These are phyloP conservation scores for Poeciliopsis retropinna DNA, from an alignment of 2,113 vertebrate genomes.

Conservation along the genomic window DNA sequence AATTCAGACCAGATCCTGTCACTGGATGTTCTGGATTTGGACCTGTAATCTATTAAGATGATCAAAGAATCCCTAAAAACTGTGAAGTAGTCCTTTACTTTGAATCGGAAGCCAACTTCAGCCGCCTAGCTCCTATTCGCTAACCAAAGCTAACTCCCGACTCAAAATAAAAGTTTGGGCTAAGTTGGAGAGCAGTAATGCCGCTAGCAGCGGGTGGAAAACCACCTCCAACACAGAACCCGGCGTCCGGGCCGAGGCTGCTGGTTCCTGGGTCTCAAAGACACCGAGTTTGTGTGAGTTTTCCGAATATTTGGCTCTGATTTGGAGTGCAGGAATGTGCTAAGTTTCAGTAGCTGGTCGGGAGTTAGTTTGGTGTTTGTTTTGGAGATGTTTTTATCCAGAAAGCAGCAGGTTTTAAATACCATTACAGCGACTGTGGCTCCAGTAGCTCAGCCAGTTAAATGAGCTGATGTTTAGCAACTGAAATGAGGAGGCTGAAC, in stretches of 20 bases:
- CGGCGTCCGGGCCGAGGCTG: neutral
- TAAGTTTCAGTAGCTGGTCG: slow-evolving; percentile 16
- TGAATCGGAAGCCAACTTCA: neutral
- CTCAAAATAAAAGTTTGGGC: slow-evolving; percentile 63
- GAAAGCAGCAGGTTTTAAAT: neutral
- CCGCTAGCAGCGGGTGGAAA: neutral
- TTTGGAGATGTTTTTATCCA: neutral
- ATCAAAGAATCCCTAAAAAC: neutral
- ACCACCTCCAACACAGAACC: neutral
- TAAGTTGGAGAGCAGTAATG: slow-evolving; percentile 17
- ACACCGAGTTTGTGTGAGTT: neutral
- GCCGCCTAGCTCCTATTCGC: slow-evolving; percentile 31
- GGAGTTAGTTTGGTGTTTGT: slow-evolving; percentile 7
- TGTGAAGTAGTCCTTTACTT: neutral
- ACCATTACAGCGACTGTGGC: neutral
- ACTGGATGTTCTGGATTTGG: neutral
- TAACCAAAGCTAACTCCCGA: slow-evolving; percentile 42
- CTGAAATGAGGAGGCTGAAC: slow-evolving; percentile 21
- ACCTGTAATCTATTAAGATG: neutral
- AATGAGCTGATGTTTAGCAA: slow-evolving; percentile 17
- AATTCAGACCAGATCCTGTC: neutral
- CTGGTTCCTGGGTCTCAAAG: neutral
- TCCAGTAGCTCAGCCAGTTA: slow-evolving; percentile 28
- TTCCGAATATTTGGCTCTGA: slow-evolving; percentile 44
- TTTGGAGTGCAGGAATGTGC: slow-evolving; percentile 73